phyloP scores from a whole-genome alignment of 2,113 vertebrate genomes.

The Phalacrocorax brasilianus region DNA sequence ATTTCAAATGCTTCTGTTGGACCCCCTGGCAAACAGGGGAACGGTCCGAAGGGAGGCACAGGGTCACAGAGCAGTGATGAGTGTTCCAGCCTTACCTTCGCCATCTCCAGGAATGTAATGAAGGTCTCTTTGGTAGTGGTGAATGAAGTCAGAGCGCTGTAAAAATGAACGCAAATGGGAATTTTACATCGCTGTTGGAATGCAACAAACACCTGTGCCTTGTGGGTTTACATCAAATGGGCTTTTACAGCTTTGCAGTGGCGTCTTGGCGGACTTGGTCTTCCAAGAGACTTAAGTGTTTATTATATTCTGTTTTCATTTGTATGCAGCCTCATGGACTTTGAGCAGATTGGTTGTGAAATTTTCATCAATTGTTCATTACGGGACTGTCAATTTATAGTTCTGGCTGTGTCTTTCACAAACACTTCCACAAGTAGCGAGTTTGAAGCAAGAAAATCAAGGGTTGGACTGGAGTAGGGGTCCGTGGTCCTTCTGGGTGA shows the following conservation, averaged over 20 bases:
- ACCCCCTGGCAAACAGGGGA: background rate
- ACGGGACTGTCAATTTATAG: background rate
- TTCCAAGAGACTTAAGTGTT: background rate
- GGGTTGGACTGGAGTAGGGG: background rate
- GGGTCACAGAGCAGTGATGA: background rate
- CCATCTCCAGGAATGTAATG: background rate
- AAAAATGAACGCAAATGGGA: background rate
- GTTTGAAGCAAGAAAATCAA: background rate
- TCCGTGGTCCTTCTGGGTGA: background rate
- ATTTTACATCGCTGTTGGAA: background rate
- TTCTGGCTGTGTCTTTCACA: background rate
- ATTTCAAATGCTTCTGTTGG: background rate
- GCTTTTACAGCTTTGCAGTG: background rate
- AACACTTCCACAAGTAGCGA: background rate
- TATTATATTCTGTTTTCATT: background rate
- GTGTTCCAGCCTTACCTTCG: background rate
- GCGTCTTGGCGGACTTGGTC: background rate
- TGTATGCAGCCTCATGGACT: background rate
- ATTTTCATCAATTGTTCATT: background rate
- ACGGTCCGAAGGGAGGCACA: background rate
- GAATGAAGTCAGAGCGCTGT: background rate
- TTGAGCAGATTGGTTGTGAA: slow-evolving; percentile 19
- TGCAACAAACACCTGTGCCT: fast-evolving
- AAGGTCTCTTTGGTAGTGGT: background rate
- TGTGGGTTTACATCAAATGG: background rate